These are phyloP conservation scores for Leuciscus idus DNA, from an alignment of 2,113 vertebrate genomes.

Conservation along the genomic window DNA sequence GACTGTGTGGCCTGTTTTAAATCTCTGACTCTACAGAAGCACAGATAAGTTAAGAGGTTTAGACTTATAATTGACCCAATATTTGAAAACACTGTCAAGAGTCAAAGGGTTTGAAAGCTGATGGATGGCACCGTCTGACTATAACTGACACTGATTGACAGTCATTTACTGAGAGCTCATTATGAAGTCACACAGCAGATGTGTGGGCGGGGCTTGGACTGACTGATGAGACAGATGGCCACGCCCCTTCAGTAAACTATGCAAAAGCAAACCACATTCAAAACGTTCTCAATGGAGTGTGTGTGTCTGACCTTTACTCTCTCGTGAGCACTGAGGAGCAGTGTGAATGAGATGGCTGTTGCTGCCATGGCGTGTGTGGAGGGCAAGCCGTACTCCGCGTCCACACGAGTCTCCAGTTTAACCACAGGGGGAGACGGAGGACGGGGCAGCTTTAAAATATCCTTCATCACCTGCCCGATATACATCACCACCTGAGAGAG, in stretches of 20 bases:
- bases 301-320: constrained; percentile 85
- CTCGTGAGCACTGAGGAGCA: constrained; percentile 81
- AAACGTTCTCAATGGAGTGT: not conserved
- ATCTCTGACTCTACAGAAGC: not conserved
- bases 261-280: constrained; percentile 41
- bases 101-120: not conserved
- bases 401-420: constrained; percentile 85
- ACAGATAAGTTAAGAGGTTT: not conserved
- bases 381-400: constrained; percentile 90
- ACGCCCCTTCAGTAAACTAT: constrained; percentile 64
- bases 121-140: constrained; percentile 28
- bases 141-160: constrained; percentile 65
- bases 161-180: constrained; percentile 77
- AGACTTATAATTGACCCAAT: not conserved
- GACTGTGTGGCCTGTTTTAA: not conserved
- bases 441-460: constrained; percentile 91
- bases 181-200: constrained; percentile 63
- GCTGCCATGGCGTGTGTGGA: constrained; percentile 97
- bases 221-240: constrained; percentile 69
- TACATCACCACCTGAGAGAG: constrained; percentile 91
- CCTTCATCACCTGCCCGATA: constrained; percentile 92
- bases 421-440: constrained; percentile 89
- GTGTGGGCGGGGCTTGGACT: constrained; percentile 63
- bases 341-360: constrained; percentile 88
- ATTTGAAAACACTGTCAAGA: not conserved